These are phyloP conservation scores for Baccha elongata DNA, from an alignment of 2,888 invertebrate genomes.

Conservation along the genomic window DNA sequence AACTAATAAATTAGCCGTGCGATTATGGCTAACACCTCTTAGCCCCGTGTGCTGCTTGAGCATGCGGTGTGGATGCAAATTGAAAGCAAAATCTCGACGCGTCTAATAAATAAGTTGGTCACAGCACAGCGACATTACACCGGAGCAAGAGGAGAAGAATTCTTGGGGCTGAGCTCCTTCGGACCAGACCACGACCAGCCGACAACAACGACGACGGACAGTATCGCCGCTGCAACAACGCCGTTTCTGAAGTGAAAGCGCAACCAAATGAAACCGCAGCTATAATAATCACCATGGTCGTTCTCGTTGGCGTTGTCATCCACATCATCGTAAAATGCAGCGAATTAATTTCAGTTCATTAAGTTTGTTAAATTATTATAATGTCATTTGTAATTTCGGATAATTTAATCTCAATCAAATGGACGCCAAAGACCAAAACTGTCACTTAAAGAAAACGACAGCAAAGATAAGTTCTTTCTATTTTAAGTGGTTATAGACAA, in stretches of 20 bases:
- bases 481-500: conserved; percentile 44
- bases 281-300: conserved; percentile 63
- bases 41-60: conserved; percentile 27
- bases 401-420: conserved; percentile 69
- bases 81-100: conserved; percentile 68
- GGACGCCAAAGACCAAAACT: conserved; percentile 62
- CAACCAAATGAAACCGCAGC: conserved; percentile 59
- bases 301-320: conserved; percentile 65
- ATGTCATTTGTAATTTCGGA: conserved; percentile 71
- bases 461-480: conserved; percentile 41
- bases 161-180: conserved; percentile 35
- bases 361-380: conserved; percentile 70
- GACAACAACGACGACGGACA: neutral
- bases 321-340: conserved; percentile 70
- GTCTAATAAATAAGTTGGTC: conserved; percentile 67
- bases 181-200: neutral
- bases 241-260: conserved; percentile 67
- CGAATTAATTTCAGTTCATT: conserved; percentile 72
- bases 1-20: conserved; percentile 68
- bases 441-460: conserved; percentile 59
- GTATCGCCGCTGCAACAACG: neutral
- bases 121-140: neutral
- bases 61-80: conserved; percentile 67
- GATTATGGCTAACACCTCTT: conserved; percentile 69
- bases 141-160: conserved; percentile 5